Evolutionary conservation across 2,797 vertebrate species (phyloP).

Genomic region (Alauda arvensis): DNA sequence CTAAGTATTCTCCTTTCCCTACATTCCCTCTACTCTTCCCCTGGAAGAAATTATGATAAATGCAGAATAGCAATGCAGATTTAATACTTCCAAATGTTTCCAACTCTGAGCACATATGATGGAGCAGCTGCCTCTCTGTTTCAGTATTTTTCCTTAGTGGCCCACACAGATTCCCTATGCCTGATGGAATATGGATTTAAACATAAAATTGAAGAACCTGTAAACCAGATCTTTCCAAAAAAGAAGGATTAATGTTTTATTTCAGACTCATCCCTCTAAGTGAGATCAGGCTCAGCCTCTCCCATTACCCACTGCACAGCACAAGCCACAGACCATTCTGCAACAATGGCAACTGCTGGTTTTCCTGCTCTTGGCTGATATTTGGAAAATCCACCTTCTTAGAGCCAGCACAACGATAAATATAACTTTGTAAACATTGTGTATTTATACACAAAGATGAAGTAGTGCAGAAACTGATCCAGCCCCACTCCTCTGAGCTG

Average conservation of each 20-base stretch:
- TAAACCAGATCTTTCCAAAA: conserved; percentile 10
- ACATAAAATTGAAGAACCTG: background rate
- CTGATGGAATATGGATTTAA: conserved; percentile 10
- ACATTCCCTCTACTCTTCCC: background rate
- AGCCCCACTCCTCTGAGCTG: background rate
- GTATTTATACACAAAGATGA: background rate
- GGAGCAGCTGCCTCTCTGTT: background rate
- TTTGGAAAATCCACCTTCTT: background rate
- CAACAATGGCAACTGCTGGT: background rate
- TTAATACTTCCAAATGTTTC: background rate
- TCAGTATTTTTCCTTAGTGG: conserved; percentile 13
- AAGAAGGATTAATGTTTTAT: conserved; percentile 8
- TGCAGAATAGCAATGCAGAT: background rate
- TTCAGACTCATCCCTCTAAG: background rate
- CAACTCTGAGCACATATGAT: background rate
- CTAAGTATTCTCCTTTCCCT: background rate
- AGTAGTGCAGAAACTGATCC: background rate
- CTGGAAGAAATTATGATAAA: background rate
- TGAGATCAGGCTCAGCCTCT: conserved; percentile 22
- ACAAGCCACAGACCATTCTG: background rate
- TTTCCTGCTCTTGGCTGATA: background rate
- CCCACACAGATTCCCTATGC: background rate
- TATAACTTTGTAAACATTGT: background rate
- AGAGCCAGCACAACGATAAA: background rate
- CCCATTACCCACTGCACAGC: background rate